phyloP scores from a whole-genome alignment of 1,140 invertebrate genomes.

The Papilio xuthus region DNA sequence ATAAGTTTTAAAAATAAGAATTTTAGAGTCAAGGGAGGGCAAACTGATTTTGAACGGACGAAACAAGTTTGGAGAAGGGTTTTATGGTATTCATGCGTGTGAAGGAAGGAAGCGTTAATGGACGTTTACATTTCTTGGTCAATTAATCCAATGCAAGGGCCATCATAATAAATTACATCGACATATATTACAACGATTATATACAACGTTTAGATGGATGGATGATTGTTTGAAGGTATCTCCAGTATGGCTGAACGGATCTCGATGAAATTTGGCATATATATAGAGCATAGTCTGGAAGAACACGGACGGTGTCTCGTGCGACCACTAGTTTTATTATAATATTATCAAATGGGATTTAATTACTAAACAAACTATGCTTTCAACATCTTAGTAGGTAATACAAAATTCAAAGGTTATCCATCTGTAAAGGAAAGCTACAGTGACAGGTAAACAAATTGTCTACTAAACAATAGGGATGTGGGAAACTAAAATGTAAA shows the following conservation, averaged over 20 bases:
- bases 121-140: constrained; percentile 6
- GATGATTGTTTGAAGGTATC: too few species aligned
- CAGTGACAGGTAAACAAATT: constrained; percentile 37
- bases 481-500: constrained; percentile 42
- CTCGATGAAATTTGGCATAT: too few species aligned
- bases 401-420: constrained; percentile 34
- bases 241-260: too few species aligned
- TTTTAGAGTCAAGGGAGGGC: constrained; percentile 22
- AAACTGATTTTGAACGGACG: background rate
- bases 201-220: too few species aligned
- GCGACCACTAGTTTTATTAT: too few species aligned
- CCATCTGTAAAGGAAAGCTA: constrained; percentile 41
- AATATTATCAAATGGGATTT: background rate
- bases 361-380: background rate
- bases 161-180: background rate
- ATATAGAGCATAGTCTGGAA: too few species aligned
- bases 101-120: constrained; percentile 13
- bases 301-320: too few species aligned
- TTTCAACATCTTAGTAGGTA: constrained; percentile 8
- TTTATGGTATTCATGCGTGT: constrained; percentile 5
- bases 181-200: background rate
- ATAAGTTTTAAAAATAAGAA: background rate
- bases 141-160: background rate
- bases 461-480: constrained; percentile 42
- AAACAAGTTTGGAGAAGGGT: constrained; percentile 11